Conservation (phyloP, 23 tunicate species). For the Trididemnum nubilum region DNA sequence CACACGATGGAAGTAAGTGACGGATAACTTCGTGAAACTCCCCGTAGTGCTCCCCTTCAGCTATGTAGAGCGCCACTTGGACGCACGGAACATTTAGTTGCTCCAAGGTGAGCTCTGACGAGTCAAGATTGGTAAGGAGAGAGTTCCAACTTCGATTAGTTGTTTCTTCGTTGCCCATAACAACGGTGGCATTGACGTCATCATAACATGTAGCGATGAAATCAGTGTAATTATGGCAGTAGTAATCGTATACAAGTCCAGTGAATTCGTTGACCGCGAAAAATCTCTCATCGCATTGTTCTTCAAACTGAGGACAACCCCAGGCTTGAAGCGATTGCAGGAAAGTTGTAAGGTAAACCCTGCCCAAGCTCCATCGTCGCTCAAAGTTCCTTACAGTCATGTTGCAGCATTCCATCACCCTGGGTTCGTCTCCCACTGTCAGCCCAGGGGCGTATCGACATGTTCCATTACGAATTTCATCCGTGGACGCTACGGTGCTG, state of each 20-base stretch:
- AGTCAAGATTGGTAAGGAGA: background rate
- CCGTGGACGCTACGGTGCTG: no score
- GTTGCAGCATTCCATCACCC: constrained; percentile 10
- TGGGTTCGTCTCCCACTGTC: background rate
- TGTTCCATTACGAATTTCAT: no score
- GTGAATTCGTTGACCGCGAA: constrained; percentile 44
- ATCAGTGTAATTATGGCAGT: constrained; percentile 15
- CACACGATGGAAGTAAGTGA: constrained; percentile 57
- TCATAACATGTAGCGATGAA: constrained; percentile 5
- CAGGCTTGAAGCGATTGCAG: constrained; percentile 35
- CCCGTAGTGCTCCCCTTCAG: constrained; percentile 40
- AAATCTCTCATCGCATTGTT: constrained; percentile 30
- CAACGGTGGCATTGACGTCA: background rate
- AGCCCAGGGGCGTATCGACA: constrained; percentile 27
- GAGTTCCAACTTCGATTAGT: background rate
- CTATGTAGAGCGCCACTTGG: constrained; percentile 73
- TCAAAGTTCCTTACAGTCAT: background rate
- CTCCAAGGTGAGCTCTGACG: background rate
- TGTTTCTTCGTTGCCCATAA: background rate
- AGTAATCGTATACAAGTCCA: constrained; percentile 42
- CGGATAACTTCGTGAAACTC: constrained; percentile 65
- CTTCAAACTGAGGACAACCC: constrained; percentile 60
- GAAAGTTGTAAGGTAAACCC: background rate
- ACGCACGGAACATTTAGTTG: constrained; percentile 45
- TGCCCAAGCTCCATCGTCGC: background rate